Evolutionary conservation across 2,888 invertebrate genomes (phyloP).

Genomic region (Panzeria rudis): DNA sequence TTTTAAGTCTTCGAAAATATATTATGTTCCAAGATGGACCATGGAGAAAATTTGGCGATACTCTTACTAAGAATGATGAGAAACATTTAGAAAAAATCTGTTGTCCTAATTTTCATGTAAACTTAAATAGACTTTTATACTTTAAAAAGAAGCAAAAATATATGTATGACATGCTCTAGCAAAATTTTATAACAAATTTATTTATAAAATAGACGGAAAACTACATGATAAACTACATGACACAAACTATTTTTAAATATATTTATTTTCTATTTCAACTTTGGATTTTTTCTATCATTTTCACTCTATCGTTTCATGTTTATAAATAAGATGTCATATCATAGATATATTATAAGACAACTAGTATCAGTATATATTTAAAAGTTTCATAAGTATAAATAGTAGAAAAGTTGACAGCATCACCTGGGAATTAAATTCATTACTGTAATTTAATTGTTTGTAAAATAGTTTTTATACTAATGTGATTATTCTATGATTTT

Average conservation of each 20-base stretch:
- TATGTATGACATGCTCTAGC: neutral
- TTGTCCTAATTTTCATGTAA: neutral
- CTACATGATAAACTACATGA: constrained; percentile 19
- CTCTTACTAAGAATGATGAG: no score
- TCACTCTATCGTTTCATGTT: neutral
- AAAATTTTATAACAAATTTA: constrained; percentile 20
- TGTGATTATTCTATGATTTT: constrained; percentile 65
- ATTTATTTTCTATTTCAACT: neutral
- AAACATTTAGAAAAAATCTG: no score
- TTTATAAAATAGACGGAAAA: constrained; percentile 26
- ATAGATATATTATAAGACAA: neutral
- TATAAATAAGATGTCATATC: constrained; percentile 55
- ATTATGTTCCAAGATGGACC: no score
- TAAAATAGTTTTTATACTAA: constrained; percentile 68
- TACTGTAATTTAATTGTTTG: constrained; percentile 68
- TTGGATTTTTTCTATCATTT: constrained; percentile 18
- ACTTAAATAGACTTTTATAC: neutral
- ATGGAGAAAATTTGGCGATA: no score
- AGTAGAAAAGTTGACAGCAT: constrained; percentile 47
- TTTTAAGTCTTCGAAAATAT: no score
- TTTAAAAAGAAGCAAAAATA: neutral
- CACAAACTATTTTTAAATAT: constrained; percentile 43
- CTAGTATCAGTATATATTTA: neutral
- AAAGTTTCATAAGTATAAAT: neutral
- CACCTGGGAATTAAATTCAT: constrained; percentile 72